Conservation (phyloP, 2,888 invertebrate species). For the Marasmarcha lunaedactyla region DNA sequence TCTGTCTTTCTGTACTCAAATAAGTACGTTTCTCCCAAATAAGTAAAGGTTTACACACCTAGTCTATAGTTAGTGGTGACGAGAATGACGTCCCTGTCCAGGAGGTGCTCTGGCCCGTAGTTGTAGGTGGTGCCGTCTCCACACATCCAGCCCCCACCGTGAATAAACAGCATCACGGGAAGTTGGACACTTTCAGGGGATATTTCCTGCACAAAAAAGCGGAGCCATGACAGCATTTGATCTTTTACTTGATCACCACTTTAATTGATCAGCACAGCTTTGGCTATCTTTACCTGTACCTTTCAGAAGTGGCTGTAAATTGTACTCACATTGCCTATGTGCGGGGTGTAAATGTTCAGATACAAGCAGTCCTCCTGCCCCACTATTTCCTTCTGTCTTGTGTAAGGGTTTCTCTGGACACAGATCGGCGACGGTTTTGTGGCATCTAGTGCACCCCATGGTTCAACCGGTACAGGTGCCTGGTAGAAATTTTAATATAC, state of each 20-base stretch:
- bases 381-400: constrained; percentile 71
- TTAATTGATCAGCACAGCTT: no score
- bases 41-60: constrained; percentile 54
- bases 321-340: no score
- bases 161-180: constrained; percentile 82
- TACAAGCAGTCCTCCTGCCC: constrained; percentile 89
- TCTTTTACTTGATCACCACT: no score
- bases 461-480: constrained; percentile 72
- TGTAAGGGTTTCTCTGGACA: constrained; percentile 81
- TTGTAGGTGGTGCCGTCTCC: constrained; percentile 75
- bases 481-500: constrained; percentile 26
- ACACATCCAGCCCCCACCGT: constrained; percentile 82
- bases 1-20: no score
- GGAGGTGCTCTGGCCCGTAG: constrained; percentile 77
- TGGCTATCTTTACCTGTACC: no score
- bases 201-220: constrained; percentile 23
- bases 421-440: constrained; percentile 77
- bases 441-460: constrained; percentile 77
- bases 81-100: constrained; percentile 77
- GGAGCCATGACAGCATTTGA: no score
- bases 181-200: constrained; percentile 24
- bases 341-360: constrained; percentile 75
- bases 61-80: constrained; percentile 79
- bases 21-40: no score
- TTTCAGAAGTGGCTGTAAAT: no score